Percentiles rank a stretch among this genome's conserved stretches.
Conservation (phyloP, 2,797 vertebrate genomes). For the Miichthys miiuy region DNA sequence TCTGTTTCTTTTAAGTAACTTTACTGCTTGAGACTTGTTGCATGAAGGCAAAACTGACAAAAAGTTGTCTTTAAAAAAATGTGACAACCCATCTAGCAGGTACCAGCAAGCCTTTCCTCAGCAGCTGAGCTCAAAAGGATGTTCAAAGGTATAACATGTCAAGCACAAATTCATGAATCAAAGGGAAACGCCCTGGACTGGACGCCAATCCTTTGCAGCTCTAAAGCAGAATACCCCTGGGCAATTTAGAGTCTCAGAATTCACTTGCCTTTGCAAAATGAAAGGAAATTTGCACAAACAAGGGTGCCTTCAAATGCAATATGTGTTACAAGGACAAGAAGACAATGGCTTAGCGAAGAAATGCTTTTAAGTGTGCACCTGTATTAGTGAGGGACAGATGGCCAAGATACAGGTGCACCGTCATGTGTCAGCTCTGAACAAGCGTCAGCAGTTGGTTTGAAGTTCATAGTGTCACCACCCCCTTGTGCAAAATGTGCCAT, state of each 20-base stretch:
- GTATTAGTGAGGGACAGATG: slow-evolving; percentile 56
- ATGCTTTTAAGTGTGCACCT: slow-evolving; percentile 43
- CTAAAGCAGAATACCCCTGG: neutral
- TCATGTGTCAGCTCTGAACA: slow-evolving; percentile 48
- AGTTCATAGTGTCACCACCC: slow-evolving; percentile 59
- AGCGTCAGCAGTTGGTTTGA: slow-evolving; percentile 58
- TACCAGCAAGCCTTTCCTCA: slow-evolving; percentile 37
- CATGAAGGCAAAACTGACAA: slow-evolving; percentile 13
- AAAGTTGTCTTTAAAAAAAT: slow-evolving; percentile 7
- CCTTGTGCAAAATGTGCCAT: slow-evolving; percentile 47
- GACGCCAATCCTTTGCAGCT: neutral
- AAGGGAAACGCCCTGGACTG: slow-evolving; percentile 16
- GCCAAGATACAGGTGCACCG: slow-evolving; percentile 63
- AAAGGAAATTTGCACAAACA: slow-evolving; percentile 11
- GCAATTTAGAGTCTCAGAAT: slow-evolving; percentile 16
- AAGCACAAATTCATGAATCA: slow-evolving; percentile 52
- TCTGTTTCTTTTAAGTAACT: neutral
- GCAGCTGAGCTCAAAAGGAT: slow-evolving; percentile 41
- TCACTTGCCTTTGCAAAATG: slow-evolving; percentile 1
- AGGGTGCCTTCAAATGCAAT: neutral
- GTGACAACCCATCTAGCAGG: slow-evolving; percentile 22
- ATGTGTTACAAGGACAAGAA: neutral
- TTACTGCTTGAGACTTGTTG: neutral
- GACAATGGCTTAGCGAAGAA: neutral
- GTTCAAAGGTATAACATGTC: slow-evolving; percentile 55